Conservation (phyloP, 2,888 invertebrate species). For the Fragum whitleyi region DNA sequence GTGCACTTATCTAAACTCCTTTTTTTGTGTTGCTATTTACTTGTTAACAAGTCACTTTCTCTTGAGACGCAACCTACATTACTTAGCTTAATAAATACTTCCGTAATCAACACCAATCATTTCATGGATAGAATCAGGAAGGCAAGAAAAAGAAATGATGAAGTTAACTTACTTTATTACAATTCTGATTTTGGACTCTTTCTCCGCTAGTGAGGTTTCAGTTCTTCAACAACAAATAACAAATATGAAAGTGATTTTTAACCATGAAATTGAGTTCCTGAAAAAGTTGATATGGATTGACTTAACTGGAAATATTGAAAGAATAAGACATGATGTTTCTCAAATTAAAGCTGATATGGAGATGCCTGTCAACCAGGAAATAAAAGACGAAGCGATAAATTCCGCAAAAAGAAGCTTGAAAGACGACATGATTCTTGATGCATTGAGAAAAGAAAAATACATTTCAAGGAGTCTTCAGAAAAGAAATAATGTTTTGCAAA, state of each 20-base stretch:
- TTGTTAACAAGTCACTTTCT: too few relatives aligned
- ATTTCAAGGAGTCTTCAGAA: background rate
- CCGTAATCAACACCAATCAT: too few relatives aligned
- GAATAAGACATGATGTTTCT: background rate
- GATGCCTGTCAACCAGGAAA: background rate
- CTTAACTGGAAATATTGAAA: background rate
- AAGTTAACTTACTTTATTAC: too few relatives aligned
- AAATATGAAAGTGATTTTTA: background rate
- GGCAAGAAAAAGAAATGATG: too few relatives aligned
- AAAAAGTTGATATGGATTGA: background rate
- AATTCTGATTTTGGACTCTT: too few relatives aligned
- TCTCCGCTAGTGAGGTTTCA: too few relatives aligned
- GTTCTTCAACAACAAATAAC: background rate
- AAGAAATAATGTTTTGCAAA: background rate
- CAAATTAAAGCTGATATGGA: background rate
- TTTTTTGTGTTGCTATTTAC: too few relatives aligned
- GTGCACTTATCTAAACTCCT: too few relatives aligned
- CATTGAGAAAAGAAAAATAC: background rate
- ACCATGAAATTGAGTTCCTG: background rate
- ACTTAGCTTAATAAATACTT: too few relatives aligned
- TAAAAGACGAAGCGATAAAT: background rate
- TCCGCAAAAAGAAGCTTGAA: background rate
- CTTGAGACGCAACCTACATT: too few relatives aligned
- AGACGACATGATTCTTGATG: background rate
- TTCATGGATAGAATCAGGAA: too few relatives aligned